Evolutionary conservation across 92 coral and sea anemone species (phyloP).

Genomic region (Parazoanthus darwini): DNA sequence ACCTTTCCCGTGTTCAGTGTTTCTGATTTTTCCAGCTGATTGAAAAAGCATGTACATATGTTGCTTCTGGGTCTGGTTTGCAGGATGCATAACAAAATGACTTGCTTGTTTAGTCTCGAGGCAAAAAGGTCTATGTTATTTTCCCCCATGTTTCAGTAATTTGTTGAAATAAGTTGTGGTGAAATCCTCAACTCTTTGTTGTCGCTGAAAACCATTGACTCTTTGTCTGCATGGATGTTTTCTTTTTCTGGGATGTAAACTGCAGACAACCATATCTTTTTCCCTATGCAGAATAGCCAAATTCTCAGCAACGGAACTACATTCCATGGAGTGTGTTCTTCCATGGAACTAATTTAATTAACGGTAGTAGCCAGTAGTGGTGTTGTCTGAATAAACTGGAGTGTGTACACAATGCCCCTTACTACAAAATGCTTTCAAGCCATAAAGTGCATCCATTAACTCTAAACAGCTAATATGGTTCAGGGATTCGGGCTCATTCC

Average conservation of each 20-base stretch:
- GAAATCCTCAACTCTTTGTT: constrained; percentile 51
- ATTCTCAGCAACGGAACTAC: neutral
- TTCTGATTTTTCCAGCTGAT: constrained; percentile 46
- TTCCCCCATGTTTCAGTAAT: constrained; percentile 38
- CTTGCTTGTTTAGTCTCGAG: constrained; percentile 44
- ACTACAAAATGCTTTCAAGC: constrained; percentile 24
- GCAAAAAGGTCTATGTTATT: constrained; percentile 50
- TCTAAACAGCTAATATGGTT: constrained; percentile 42
- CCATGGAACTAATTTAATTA: constrained; percentile 47
- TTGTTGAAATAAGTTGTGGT: constrained; percentile 32
- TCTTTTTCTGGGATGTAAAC: constrained; percentile 45
- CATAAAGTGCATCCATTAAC: constrained; percentile 40
- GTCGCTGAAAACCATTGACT: constrained; percentile 46
- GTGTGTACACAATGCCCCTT: constrained; percentile 5
- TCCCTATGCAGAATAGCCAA: neutral
- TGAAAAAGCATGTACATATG: constrained; percentile 54
- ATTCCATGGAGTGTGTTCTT: too few species aligned
- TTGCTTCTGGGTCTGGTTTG: constrained; percentile 59
- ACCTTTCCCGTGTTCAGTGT: constrained; percentile 53
- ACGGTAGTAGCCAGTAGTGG: constrained; percentile 29
- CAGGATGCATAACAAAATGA: constrained; percentile 52
- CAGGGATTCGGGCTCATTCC: constrained; percentile 41
- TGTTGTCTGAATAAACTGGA: constrained; percentile 44
- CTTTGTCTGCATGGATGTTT: constrained; percentile 38
- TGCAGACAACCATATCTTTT: constrained; percentile 16